Evolutionary conservation across 2,888 invertebrate species (phyloP).

Genomic region (Trichacis sp.): DNA sequence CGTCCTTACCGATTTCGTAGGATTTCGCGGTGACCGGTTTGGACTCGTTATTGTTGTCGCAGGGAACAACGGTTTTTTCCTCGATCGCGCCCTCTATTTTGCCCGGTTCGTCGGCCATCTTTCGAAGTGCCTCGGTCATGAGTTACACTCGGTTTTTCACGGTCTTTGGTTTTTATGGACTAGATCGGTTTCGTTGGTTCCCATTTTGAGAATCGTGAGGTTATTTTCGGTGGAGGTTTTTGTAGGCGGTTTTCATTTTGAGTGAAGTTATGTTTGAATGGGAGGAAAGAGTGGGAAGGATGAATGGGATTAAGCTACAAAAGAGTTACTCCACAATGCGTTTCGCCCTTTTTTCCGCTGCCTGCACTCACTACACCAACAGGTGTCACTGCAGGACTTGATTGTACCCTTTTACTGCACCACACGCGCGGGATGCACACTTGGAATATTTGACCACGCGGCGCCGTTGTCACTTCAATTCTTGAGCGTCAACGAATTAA

Average conservation of each 20-base stretch:
- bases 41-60: slow-evolving; percentile 47
- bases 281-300: too few relatives aligned
- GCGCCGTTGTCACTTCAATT: slow-evolving; percentile 1
- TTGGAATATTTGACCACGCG: background rate
- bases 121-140: slow-evolving; percentile 6
- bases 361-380: slow-evolving; percentile 40
- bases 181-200: too few relatives aligned
- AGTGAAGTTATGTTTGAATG: too few relatives aligned
- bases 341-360: slow-evolving; percentile 36
- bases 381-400: slow-evolving; percentile 42
- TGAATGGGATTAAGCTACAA: slow-evolving; percentile 18
- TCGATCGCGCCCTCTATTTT: slow-evolving; percentile 17
- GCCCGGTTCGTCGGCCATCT: slow-evolving; percentile 38
- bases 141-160: too few relatives aligned
- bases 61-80: slow-evolving; percentile 27
- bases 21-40: slow-evolving; percentile 17
- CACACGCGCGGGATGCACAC: slow-evolving; percentile 34
- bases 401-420: slow-evolving; percentile 36
- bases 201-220: too few relatives aligned
- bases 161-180: too few relatives aligned
- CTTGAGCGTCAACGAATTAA: background rate
- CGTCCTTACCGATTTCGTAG: slow-evolving; percentile 25
- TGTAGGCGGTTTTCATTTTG: too few relatives aligned
- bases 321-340: slow-evolving; percentile 23
- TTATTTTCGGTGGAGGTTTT: too few relatives aligned